A percentile compares a stretch with the other conserved stretches of the same genome.
These are phyloP conservation scores for Chelonoidis abingdonii DNA, from an alignment of 2,113 vertebrate genomes.

Conservation along the genomic window DNA sequence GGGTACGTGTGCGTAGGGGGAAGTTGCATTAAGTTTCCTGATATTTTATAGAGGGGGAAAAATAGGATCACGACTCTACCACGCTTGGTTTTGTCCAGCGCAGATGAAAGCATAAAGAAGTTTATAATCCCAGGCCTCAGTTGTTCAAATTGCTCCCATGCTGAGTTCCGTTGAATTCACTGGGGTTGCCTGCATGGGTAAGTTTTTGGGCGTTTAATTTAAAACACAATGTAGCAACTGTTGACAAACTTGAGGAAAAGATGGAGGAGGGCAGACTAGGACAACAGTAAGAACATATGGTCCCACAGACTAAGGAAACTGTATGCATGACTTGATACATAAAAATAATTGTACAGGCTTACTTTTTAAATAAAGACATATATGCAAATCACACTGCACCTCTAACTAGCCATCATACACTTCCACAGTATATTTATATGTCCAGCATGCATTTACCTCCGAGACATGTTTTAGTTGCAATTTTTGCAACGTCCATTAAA, in stretches of 20 bases:
- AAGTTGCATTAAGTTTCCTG: rapidly evolving
- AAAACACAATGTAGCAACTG: neutral
- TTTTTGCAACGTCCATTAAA: neutral
- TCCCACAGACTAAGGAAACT: neutral
- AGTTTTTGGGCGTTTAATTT: neutral
- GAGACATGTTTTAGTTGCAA: neutral
- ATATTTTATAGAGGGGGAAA: neutral
- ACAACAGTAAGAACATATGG: rapidly evolving
- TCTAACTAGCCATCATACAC: neutral
- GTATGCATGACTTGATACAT: neutral
- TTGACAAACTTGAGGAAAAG: neutral
- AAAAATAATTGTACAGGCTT: neutral
- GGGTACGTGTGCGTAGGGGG: too few species aligned
- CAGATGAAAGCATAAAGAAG: neutral
- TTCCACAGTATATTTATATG: neutral
- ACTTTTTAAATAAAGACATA: neutral
- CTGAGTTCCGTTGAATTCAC: neutral
- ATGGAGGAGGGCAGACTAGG: neutral
- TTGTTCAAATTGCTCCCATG: neutral
- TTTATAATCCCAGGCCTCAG: neutral
- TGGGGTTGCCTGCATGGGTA: too few species aligned
- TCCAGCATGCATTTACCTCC: neutral
- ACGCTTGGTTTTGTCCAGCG: neutral
- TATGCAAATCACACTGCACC: neutral
- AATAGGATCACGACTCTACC: rapidly evolving